Evolutionary conservation across 1,140 invertebrate species (phyloP).

Genomic region (Choristoneura fumiferana): DNA sequence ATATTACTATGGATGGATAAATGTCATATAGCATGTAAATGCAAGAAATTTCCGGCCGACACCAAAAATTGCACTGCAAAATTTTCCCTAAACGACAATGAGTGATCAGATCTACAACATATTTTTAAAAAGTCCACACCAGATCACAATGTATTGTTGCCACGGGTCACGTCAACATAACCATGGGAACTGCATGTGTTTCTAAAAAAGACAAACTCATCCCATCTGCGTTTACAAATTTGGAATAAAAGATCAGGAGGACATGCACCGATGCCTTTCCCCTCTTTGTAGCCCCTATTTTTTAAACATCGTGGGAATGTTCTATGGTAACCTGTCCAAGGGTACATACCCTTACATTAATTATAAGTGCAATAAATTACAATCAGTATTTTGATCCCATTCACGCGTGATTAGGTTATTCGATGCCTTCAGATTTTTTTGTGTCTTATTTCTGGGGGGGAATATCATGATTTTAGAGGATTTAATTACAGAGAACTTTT

Average conservation of each 20-base stretch:
- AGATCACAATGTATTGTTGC: conserved; percentile 22
- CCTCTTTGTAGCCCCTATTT: conserved; percentile 48
- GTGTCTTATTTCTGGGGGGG: not conserved
- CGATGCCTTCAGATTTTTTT: conserved; percentile 22
- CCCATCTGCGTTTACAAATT: conserved; percentile 47
- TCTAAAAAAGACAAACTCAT: conserved; percentile 38
- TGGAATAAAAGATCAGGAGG: conserved; percentile 39
- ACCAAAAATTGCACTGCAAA: no score
- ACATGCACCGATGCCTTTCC: conserved; percentile 42
- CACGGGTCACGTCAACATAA: conserved; percentile 26
- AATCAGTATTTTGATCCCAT: conserved; percentile 59
- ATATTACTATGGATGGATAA: no score
- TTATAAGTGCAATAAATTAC: conserved; percentile 59
- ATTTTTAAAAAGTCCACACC: no score
- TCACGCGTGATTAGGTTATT: conserved; percentile 47
- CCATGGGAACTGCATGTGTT: conserved; percentile 44
- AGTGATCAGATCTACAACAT: no score
- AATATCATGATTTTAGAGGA: no score
- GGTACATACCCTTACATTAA: conserved; percentile 48
- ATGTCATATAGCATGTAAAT: no score
- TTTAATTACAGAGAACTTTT: no score
- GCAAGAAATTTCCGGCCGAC: no score
- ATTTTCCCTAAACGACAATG: no score
- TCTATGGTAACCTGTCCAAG: conserved; percentile 45
- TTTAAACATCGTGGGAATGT: conserved; percentile 56